phyloP scores from a whole-genome alignment of 2,797 vertebrate genomes.

The Chelon auratus region DNA sequence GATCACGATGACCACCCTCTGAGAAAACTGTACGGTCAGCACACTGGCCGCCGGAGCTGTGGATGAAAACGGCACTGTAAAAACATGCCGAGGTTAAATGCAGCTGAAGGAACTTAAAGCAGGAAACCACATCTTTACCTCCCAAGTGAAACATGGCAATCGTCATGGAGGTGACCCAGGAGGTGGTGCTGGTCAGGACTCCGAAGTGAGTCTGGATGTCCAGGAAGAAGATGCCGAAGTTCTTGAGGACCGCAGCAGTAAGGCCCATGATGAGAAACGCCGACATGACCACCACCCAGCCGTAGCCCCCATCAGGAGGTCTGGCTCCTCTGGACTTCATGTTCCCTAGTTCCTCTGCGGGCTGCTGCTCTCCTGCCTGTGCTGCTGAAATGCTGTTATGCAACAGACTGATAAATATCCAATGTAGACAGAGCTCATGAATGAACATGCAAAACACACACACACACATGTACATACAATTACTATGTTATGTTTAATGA shows the following conservation, averaged over 20 bases:
- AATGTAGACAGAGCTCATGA: conserved; percentile 9
- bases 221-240: conserved; percentile 85
- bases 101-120: accelerated
- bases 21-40: conserved; percentile 71
- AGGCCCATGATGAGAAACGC: conserved; percentile 85
- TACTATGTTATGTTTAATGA: too few relatives aligned
- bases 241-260: conserved; percentile 81
- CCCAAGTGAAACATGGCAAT: conserved; percentile 84
- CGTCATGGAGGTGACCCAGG: conserved; percentile 85
- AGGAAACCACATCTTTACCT: conserved; percentile 64
- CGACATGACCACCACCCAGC: conserved; percentile 84
- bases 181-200: conserved; percentile 82
- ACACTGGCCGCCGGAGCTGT: conserved; percentile 76
- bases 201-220: conserved; percentile 85
- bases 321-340: conserved; percentile 46
- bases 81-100: not conserved
- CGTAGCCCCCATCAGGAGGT: conserved; percentile 81
- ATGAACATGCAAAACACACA: conserved; percentile 33
- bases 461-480: too few relatives aligned
- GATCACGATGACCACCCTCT: conserved; percentile 72
- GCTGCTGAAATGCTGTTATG: not conserved
- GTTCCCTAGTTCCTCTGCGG: conserved; percentile 3
- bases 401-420: not conserved
- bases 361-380: conserved; percentile 10
- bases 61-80: not conserved